Evolutionary conservation across 2,113 vertebrate species (phyloP).

Genomic region (Atractosteus spatula): DNA sequence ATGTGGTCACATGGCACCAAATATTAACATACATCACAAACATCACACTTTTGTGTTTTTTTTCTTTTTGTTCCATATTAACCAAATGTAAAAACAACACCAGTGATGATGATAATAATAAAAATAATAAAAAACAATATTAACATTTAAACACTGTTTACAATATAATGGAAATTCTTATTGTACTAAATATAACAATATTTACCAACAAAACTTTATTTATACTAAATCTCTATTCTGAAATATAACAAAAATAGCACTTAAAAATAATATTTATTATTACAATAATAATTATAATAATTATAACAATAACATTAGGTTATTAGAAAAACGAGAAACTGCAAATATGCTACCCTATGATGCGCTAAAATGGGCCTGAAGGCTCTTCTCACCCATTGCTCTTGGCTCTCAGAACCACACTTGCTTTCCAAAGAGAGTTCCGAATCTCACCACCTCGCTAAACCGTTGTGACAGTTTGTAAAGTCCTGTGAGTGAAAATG

Average conservation of each 20-base stretch:
- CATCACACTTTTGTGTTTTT: slow-evolving; percentile 69
- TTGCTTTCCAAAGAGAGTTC: slow-evolving; percentile 43
- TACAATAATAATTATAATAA: slow-evolving; percentile 63
- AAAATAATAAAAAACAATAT: slow-evolving; percentile 85
- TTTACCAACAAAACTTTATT: slow-evolving; percentile 87
- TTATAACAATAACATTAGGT: slow-evolving; percentile 70
- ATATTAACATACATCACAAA: slow-evolving; percentile 80
- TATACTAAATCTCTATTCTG: slow-evolving; percentile 97
- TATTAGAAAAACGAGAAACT: slow-evolving; percentile 54
- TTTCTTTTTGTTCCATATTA: slow-evolving; percentile 80
- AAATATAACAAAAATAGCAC: slow-evolving; percentile 98
- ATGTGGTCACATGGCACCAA: slow-evolving; percentile 78
- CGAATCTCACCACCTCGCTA: slow-evolving; percentile 45
- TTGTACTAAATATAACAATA: slow-evolving; percentile 97
- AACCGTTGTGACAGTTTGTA: slow-evolving; percentile 54
- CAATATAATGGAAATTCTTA: slow-evolving; percentile 86
- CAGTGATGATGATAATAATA: slow-evolving; percentile 70
- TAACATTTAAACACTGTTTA: slow-evolving; percentile 91
- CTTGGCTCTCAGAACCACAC: slow-evolving; percentile 54
- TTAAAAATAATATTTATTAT: slow-evolving; percentile 67
- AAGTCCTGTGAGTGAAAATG: slow-evolving; percentile 64
- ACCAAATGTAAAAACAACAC: slow-evolving; percentile 86
- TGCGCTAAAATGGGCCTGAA: slow-evolving; percentile 57
- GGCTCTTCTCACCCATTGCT: slow-evolving; percentile 51
- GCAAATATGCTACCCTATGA: slow-evolving; percentile 59